Percentiles rank a stretch among this genome's conserved stretches.
phyloP scores from a whole-genome alignment of 2,113 vertebrate species.

The Glaucidium brasilianum region DNA sequence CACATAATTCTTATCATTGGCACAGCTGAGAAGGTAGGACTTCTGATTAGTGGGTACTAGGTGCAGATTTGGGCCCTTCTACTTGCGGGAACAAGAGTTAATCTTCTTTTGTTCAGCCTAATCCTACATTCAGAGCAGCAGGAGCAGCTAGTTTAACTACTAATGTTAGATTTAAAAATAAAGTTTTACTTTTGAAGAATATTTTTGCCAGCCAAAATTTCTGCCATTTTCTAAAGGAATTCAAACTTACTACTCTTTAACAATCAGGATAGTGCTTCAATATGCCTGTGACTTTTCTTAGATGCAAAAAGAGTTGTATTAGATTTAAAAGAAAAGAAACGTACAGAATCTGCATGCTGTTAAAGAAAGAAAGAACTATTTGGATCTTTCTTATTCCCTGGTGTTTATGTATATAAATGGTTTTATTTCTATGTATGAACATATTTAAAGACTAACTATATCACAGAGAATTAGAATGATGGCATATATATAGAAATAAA shows the following conservation, averaged over 20 bases:
- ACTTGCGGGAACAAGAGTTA: not conserved
- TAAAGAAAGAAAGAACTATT: not conserved
- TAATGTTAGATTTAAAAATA: not conserved
- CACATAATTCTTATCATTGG: not conserved
- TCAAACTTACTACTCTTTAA: not conserved
- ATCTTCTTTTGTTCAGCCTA: not conserved
- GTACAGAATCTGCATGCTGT: not conserved
- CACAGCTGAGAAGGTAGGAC: not conserved
- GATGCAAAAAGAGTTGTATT: not conserved
- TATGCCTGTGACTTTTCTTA: not conserved
- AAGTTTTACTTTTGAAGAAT: not conserved
- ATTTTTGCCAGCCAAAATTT: not conserved
- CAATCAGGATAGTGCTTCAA: not conserved
- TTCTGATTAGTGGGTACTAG: not conserved
- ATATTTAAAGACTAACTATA: not conserved
- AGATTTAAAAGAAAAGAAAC: not conserved
- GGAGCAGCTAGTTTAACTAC: not conserved
- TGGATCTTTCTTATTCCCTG: not conserved
- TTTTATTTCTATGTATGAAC: not conserved
- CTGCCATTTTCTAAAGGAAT: not conserved
- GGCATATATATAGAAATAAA: not conserved
- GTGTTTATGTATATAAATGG: not conserved
- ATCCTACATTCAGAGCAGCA: not conserved
- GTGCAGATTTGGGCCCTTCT: not conserved
- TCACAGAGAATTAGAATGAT: not conserved